Evolutionary conservation across 2,113 vertebrate genomes (phyloP).

Genomic region (Thomomys bottae): DNA sequence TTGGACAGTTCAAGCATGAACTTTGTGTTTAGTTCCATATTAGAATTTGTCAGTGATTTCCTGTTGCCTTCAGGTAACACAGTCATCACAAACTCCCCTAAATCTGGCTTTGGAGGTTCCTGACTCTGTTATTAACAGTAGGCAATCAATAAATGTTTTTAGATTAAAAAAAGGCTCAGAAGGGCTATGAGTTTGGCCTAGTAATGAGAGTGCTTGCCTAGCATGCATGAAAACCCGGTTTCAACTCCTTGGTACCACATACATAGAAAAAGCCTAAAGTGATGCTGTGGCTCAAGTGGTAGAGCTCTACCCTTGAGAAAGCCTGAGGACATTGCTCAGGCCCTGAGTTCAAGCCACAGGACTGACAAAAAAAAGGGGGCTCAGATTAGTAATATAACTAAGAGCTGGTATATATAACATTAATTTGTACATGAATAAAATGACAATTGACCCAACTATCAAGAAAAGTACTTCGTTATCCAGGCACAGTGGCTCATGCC

Average conservation of each 20-base stretch:
- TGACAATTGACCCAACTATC: background rate
- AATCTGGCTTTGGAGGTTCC: slow-evolving; percentile 1
- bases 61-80: slow-evolving; percentile 1
- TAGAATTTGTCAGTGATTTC: slow-evolving; percentile 25
- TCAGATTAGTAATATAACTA: slow-evolving; percentile 26
- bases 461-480: background rate
- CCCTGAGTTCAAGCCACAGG: too few relatives aligned
- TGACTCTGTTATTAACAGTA: background rate
- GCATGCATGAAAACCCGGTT: too few relatives aligned
- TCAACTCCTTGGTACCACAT: too few relatives aligned
- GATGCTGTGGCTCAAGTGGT: too few relatives aligned
- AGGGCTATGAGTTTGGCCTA: too few relatives aligned
- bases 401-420: background rate
- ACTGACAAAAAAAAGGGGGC: background rate
- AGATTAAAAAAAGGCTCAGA: slow-evolving; percentile 19
- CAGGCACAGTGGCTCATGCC: too few relatives aligned
- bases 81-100: slow-evolving; percentile 29
- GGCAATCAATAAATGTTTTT: slow-evolving; percentile 4
- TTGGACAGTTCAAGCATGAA: background rate
- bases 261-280: too few relatives aligned
- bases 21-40: background rate
- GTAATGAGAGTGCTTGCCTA: too few relatives aligned
- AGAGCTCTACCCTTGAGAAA: too few relatives aligned
- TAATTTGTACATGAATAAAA: slow-evolving; percentile 48
- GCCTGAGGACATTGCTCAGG: too few relatives aligned